Evolutionary conservation across 2,797 vertebrate genomes (phyloP), one percentile per base, ranked within the genome.

Genomic region (Xenops minutus): DNA sequence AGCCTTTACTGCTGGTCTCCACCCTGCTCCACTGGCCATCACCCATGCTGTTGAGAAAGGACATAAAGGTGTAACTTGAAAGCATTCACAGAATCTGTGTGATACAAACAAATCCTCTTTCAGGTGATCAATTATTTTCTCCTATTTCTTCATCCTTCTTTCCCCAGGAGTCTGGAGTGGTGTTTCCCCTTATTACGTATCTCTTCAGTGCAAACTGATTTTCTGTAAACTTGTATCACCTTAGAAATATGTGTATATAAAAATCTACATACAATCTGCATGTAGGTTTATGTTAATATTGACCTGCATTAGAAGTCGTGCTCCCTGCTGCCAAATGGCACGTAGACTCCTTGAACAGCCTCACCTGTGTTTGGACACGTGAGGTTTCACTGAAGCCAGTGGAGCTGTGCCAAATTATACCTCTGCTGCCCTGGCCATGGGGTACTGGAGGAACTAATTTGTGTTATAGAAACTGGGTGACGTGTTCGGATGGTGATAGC

Each of bases 121-220:
- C 15, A 76, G 9, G 4, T 79, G 36, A 73, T 30, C 7, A 43
- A 4, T 2, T 32, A 4, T 44, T 44, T 24, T 6, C 26, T 54
- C 13, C 8, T 12, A 5, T 16, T 49, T 69, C 62, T 43, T 64
- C 3, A n/a, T n/a, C 10, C 22, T 63, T 17, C 27, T 71, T 81
- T 68, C 36, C 23, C 17, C 37, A 46, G 9, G 34, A 15, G 1
- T 23, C 54, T 81, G 37, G 32, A 11, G 19, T 64, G 37, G 1
- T 52, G 49, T 27, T 90, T 52, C 24, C 32, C 23, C 7, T 48
- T 23, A 2, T 4, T 12, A 9, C 0, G 0, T 14, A 2, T 24
- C 18, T 56, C 34, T 10, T 48, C 7, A 2, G 4, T 85, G 24
- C 36, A 58, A 62, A 51, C 26, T 51, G 76, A 75, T 24, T 62